Evolutionary conservation across 2,797 vertebrate species (phyloP).

Genomic region (Eospalax fontanierii): DNA sequence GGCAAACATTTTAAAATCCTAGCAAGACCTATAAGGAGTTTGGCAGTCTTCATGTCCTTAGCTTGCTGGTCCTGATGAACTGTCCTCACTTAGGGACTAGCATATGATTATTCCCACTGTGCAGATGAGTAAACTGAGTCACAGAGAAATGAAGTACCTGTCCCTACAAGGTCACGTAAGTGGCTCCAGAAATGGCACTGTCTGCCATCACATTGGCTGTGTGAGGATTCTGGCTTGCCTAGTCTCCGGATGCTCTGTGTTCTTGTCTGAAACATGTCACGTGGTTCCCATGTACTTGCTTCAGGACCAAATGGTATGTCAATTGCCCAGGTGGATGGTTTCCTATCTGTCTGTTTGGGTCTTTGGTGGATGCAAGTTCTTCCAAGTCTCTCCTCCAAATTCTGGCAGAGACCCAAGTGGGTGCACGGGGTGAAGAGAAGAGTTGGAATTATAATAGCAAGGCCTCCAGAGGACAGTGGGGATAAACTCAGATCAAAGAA

Average conservation of each 20-base stretch:
- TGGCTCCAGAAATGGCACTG: not conserved
- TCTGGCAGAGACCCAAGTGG: not conserved
- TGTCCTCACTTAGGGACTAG: not conserved
- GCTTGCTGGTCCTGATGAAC: not conserved
- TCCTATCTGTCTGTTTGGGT: not conserved
- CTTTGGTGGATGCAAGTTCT: not conserved
- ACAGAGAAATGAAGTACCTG: not conserved
- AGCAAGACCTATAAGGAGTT: not conserved
- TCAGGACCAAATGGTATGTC: not conserved
- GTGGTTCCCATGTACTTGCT: not conserved
- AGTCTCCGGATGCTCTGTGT: not conserved
- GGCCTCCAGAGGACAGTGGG: conserved; percentile 36
- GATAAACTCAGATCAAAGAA: conserved; percentile 37
- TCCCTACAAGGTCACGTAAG: not conserved
- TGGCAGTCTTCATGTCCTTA: not conserved
- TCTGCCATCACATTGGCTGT: not conserved
- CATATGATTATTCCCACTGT: not conserved
- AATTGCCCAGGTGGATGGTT: not conserved
- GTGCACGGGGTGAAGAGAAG: no score
- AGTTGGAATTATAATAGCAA: not conserved
- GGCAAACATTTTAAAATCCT: not conserved
- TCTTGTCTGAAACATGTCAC: not conserved
- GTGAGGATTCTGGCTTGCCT: not conserved
- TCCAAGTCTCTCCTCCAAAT: not conserved
- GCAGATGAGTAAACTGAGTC: conserved; percentile 27